Evolutionary conservation across 2,888 invertebrate species (phyloP).

Genomic region (Synanthedon vespiformis): DNA sequence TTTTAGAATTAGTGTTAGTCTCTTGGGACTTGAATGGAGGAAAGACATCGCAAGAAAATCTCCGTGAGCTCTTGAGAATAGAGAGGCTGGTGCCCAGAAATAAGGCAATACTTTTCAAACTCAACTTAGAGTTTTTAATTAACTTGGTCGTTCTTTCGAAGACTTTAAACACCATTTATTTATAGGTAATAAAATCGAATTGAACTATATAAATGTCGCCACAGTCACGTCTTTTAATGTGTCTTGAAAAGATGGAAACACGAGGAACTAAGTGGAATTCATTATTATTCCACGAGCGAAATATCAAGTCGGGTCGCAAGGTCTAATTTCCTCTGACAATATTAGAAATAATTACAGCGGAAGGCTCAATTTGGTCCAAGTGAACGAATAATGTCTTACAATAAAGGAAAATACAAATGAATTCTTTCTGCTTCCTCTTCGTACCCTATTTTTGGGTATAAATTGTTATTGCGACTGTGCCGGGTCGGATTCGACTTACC

Average conservation of each 20-base stretch:
- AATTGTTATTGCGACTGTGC: neutral
- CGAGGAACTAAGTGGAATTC: neutral
- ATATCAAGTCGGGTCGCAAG: constrained; percentile 5
- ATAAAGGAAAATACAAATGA: neutral
- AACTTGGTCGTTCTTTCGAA: no score
- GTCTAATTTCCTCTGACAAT: constrained; percentile 12
- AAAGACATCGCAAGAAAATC: no score
- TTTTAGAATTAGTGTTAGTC: no score
- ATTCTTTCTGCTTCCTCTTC: neutral
- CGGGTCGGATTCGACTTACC: neutral
- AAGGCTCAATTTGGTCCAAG: constrained; percentile 12
- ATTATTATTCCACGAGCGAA: neutral
- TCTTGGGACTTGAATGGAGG: no score
- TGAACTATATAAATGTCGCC: no score
- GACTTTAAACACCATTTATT: no score
- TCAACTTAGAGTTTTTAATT: neutral
- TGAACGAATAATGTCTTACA: constrained; percentile 10
- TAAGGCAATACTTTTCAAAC: neutral
- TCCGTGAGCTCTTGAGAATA: no score
- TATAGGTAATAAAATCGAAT: no score
- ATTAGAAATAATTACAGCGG: constrained; percentile 13
- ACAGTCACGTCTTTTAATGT: no score
- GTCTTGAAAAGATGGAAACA: no score
- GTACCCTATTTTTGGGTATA: neutral
- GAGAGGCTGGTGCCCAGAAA: no score